Evolutionary conservation across 1,140 invertebrate genomes (phyloP), one percentile per base, ranked within the genome.

Genomic region (Drosophila rhopaloa): DNA sequence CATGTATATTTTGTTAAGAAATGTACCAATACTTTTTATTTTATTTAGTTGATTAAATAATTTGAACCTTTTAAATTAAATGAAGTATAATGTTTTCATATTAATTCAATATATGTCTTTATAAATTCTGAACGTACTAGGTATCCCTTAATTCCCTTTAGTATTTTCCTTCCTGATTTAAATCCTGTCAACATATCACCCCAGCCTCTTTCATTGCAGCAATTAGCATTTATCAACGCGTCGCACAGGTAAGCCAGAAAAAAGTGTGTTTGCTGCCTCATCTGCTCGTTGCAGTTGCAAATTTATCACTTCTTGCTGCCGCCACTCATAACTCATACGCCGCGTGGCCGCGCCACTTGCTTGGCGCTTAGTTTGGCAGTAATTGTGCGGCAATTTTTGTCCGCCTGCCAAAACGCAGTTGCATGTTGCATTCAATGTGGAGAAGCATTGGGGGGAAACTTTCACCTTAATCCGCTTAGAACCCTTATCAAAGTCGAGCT

Each of bases 271-370:
- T 7, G 65, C 63, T 24, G 61, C 50, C 53, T 11, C 65, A 47
- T 57, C 54, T 53, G 41, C 46, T 29, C 40, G 56, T 43, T 59
- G 74, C 41, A 56, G 48, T 46, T 53, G 70, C 54, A 19, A 82
- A 83, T 83, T 83, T 83, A 83, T 84, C 81, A 46, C 67, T 37
- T 75, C 41, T 55, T 27, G 70, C 51, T 47, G 73, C 73, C 58
- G 75, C 66, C 66, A 54, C 82, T 82, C 83, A 86, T 86, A 86
- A 88, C 83, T 86, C 83, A 86, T 79, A 76, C 83, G 79, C 79
- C 83, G 60, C 70, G 83, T 79, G 60, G 65, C 38, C 61, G 46
- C 79, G 29, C 29, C 29, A 7, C 6, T 1, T 32, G 29, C 29
- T 85, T 85, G 83, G 83, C 83, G 83, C 83, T 68, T 82, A 76